Evolutionary conservation across 2,113 vertebrate genomes (phyloP), one percentile per base, ranked within the genome.

Genomic region (Scytalopus superciliaris): DNA sequence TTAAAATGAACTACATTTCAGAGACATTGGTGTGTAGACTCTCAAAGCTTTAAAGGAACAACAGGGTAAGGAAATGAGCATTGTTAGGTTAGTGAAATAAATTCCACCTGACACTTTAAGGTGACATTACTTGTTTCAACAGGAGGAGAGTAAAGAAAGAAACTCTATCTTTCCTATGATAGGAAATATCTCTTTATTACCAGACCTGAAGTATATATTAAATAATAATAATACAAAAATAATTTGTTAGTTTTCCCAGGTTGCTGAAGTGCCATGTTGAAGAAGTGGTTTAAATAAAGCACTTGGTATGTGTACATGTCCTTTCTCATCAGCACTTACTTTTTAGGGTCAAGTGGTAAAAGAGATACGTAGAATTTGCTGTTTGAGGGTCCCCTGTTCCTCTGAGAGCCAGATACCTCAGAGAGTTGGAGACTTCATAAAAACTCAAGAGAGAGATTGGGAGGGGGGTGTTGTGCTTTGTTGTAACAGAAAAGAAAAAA

Each of bases 1-100:
- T 91, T 64, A 60, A 97, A 95, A 90, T 90, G 76, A 88, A 4
- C 67, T 67, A 9, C 55, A 17, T 90, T 85, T 84, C 55, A 25
- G 81, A 91, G 42, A 53, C 60, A 59, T 77, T 75, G 66, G 31
- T 74, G 74, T 52, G 45, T 47, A 40, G 91, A 9, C 33, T 81
- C 88, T 85, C 28, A 39, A 85, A 91, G 70, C 81, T 79, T 77
- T 82, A 74, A 76, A 91, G 63, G 82, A 94, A 83, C 75, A 86
- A 69, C 39, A 62, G 67, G 27, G 59, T 94, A 91, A 93, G 94
- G 91, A 96, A 93, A 94, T 86, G 82, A 91, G 72, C 39, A 33
- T 57, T 88, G 87, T 94, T 93, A 91, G 75, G 45, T 39, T 19
- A 37, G 37, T 74, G 93, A 91, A 91, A 87, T 85, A 93, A 87